These are phyloP conservation scores for Arizona elegans DNA, from an alignment of 2,113 vertebrate genomes.

Conservation along the genomic window DNA sequence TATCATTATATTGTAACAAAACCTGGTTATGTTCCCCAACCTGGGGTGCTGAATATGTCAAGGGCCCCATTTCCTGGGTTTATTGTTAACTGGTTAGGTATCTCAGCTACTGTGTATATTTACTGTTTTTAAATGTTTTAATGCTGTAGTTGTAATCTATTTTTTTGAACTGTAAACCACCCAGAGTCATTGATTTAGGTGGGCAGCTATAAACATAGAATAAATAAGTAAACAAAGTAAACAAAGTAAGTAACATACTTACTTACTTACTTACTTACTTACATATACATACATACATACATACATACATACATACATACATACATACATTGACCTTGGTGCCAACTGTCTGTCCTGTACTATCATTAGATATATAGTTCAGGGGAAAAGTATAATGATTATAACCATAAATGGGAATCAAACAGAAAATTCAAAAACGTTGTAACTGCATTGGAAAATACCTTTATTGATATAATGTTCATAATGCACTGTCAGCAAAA, in stretches of 20 bases:
- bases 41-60: background rate
- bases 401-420: background rate
- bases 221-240: background rate
- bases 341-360: background rate
- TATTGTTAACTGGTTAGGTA: background rate
- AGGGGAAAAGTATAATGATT: background rate
- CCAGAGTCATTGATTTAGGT: background rate
- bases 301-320: background rate
- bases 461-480: background rate
- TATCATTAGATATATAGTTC: background rate
- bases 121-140: background rate
- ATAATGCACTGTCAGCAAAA: background rate
- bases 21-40: background rate
- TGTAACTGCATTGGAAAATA: background rate
- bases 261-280: too few relatives aligned
- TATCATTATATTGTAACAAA: background rate
- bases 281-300: background rate
- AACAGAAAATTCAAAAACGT: background rate
- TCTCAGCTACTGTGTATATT: background rate
- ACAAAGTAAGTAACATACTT: too few relatives aligned
- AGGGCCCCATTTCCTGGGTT: background rate
- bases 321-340: background rate
- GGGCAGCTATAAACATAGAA: background rate
- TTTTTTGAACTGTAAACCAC: background rate
- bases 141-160: background rate